Conservation (phyloP, 2,113 vertebrate species). For the Heterocephalus glaber region DNA sequence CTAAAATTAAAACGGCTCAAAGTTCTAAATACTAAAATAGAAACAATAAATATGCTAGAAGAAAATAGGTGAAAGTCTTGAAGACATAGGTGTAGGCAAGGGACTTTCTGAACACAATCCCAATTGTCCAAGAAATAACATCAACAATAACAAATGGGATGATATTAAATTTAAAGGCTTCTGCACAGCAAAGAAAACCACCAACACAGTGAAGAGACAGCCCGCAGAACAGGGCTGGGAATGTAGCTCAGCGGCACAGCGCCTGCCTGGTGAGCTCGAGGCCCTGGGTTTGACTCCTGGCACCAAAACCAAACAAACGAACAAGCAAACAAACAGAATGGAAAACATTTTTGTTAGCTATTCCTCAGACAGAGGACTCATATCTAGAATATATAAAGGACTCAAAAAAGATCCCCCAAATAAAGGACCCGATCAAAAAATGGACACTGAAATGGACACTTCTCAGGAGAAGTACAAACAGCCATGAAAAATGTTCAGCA, state of each 20-base stretch:
- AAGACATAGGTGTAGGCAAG: not conserved
- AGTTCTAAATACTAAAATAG: not conserved
- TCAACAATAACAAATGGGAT: not conserved
- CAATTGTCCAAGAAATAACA: not conserved
- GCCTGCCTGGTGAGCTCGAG: no score
- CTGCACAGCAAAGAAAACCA: no score
- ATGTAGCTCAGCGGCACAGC: no score
- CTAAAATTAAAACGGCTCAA: not conserved
- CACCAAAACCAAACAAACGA: no score
- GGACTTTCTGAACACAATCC: not conserved
- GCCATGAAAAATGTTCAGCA: not conserved
- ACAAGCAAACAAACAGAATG: no score
- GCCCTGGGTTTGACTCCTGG: no score
- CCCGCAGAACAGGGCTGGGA: no score
- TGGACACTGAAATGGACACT: no score
- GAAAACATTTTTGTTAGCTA: not conserved
- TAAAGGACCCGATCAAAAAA: not conserved
- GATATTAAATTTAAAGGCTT: not conserved
- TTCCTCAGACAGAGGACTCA: not conserved
- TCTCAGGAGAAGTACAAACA: no score
- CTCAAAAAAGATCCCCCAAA: not conserved
- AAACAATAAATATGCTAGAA: not conserved
- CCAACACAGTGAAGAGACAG: not conserved
- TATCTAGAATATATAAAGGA: not conserved
- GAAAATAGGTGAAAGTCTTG: not conserved